Percentiles rank a stretch among this genome's conserved stretches.
These are phyloP conservation scores for Harpalus rufipes DNA, from an alignment of 2,888 invertebrate genomes.

Conservation along the genomic window DNA sequence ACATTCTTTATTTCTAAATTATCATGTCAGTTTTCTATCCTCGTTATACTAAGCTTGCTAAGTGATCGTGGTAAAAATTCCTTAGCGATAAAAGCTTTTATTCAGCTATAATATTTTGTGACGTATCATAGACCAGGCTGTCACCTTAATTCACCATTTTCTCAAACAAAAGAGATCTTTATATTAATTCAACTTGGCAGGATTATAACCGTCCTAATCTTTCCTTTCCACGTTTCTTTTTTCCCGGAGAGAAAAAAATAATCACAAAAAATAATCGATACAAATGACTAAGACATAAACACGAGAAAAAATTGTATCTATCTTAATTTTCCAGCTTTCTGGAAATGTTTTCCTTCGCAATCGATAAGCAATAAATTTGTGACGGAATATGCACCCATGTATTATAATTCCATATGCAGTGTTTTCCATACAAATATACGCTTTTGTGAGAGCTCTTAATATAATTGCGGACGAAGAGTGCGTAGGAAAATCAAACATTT, in stretches of 20 bases:
- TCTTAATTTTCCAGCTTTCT: constrained; percentile 47
- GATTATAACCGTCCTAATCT: neutral
- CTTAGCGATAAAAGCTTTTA: neutral
- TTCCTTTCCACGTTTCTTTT: neutral
- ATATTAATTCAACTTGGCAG: neutral
- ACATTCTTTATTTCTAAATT: too few species aligned
- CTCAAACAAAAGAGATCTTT: neutral
- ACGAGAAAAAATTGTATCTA: constrained; percentile 26
- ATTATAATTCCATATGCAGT: constrained; percentile 18
- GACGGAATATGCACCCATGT: constrained; percentile 11
- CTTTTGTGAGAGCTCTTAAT: neutral
- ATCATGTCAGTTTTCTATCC: neutral
- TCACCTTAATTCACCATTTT: neutral
- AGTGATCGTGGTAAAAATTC: neutral
- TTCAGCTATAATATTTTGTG: neutral
- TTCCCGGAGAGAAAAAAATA: neutral
- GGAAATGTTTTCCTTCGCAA: constrained; percentile 9
- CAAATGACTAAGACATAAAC: constrained; percentile 33
- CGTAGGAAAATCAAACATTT: constrained; percentile 16
- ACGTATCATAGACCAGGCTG: neutral
- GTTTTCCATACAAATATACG: neutral
- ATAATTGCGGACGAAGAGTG: neutral
- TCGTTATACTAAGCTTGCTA: neutral
- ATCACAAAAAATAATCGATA: constrained; percentile 41
- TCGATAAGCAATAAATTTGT: constrained; percentile 48